Base-by-base conservation (phyloP, 2,888 invertebrate genomes). In the Chloroclysta siterata region DNA sequence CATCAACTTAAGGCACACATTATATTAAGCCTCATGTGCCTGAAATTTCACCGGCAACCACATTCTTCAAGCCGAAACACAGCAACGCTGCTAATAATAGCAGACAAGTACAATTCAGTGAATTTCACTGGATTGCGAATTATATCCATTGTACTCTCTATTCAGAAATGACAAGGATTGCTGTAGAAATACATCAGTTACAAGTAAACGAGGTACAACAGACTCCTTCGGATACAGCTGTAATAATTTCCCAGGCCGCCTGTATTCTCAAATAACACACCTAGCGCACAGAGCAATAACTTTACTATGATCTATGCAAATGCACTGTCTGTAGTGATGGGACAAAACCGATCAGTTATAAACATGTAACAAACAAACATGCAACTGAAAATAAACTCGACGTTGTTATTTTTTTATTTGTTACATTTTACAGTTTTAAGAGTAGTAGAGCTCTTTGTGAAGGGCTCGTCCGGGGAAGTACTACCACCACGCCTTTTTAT, bases 241-340 rank as follows among this genome's bases (percentile, higher is more conserved):
- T 69, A 67, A 65, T 69, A 56, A 63, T 66, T 65, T 63, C 63
- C 66, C 61, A 51, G 47, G 53, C 63, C 57, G 50, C 60, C 44
- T 65, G 68, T 69, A 62, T 60, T 62, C 65, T 50, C 59, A 64
- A 68, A 65, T 69, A 67, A 68, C 63, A 71, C 65, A 68, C 68
- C 69, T 68, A 66, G 63, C 57, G 54, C 57, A 63, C 62, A 60
- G 22, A 17, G 56, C 64, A 60, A 64, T 72, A 72, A 72, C 69
- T 72, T 63, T 63, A 58, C 69, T 55, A 61, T 59, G 69, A 66
- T 70, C 67, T 71, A 74, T 73, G 72, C 73, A 71, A 74, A 74
- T 73, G 66, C 66, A 70, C 66, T 63, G 48, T 47, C 29, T 57
- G 13, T 63, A 52, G 63, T 54, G 59, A 51, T 51, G 58, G 48